A percentile compares a stretch with the other conserved stretches of the same genome.
These are phyloP conservation scores for Spodoptera littoralis DNA, from an alignment of 2,888 invertebrate genomes.

Conservation along the genomic window DNA sequence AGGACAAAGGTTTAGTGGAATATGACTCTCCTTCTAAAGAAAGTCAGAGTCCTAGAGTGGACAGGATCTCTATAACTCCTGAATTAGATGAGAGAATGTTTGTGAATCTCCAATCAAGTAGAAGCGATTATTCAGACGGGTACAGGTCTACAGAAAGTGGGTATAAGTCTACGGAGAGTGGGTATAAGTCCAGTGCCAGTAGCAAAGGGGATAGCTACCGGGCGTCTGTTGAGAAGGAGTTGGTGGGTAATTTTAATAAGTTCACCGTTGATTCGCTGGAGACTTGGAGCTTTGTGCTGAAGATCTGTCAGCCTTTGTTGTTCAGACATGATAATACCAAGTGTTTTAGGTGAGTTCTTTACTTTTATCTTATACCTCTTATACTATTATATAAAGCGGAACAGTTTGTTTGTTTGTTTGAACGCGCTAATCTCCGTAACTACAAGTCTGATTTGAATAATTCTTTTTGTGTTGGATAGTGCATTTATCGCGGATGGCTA, in stretches of 20 bases:
- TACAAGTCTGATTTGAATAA: too few relatives aligned
- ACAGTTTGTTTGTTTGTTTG: too few relatives aligned
- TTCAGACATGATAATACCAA: slow-evolving; percentile 83
- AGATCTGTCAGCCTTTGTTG: slow-evolving; percentile 83
- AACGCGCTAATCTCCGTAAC: too few relatives aligned
- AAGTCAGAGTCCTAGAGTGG: slow-evolving; percentile 53
- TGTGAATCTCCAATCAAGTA: slow-evolving; percentile 54
- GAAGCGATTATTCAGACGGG: slow-evolving; percentile 56
- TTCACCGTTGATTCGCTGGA: slow-evolving; percentile 79
- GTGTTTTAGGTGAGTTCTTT: slow-evolving; percentile 78
- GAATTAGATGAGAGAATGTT: slow-evolving; percentile 74
- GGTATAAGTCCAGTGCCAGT: slow-evolving; percentile 50
- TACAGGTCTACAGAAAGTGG: slow-evolving; percentile 59
- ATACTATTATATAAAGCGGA: too few relatives aligned
- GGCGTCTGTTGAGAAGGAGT: slow-evolving; percentile 72
- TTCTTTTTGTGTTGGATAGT: too few relatives aligned
- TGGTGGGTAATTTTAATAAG: slow-evolving; percentile 69
- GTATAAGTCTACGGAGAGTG: slow-evolving; percentile 60
- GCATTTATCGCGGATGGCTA: too few relatives aligned
- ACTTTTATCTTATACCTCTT: too few relatives aligned
- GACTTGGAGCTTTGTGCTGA: slow-evolving; percentile 83
- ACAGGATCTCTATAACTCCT: slow-evolving; percentile 74
- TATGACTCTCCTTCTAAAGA: slow-evolving; percentile 81
- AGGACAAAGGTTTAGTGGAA: slow-evolving; percentile 81
- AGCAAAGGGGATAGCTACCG: slow-evolving; percentile 60